These are phyloP conservation scores for Erynnis tages DNA, from an alignment of 2,888 invertebrate species.

Conservation along the genomic window DNA sequence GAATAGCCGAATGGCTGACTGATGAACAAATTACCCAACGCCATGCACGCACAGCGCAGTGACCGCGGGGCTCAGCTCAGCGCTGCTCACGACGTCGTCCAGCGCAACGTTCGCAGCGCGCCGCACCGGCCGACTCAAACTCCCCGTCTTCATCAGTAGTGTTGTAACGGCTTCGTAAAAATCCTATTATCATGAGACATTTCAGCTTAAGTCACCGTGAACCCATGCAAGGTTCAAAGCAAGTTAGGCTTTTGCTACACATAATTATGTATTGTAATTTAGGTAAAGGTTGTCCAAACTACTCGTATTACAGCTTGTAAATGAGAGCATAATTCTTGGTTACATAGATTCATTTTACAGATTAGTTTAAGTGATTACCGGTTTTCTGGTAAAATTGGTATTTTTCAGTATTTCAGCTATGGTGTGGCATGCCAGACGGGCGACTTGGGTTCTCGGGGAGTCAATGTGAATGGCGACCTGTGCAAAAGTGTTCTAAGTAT, in stretches of 20 bases:
- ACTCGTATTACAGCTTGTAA: too few species aligned
- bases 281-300: too few species aligned
- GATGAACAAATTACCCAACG: conserved; percentile 46
- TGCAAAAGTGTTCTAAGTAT: too few species aligned
- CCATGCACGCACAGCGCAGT: conserved; percentile 75
- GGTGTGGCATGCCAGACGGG: conserved; percentile 58
- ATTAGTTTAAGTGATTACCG: conserved; percentile 49
- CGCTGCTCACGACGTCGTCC: conserved; percentile 84
- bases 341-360: too few species aligned
- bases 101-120: conserved; percentile 88
- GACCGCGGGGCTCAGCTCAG: conserved; percentile 80
- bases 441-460: conserved; percentile 67
- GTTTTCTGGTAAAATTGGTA: conserved; percentile 73
- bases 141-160: conserved; percentile 86
- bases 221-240: too few species aligned
- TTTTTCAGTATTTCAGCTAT: conserved; percentile 60
- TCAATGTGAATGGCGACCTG: conserved; percentile 62
- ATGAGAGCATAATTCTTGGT: too few species aligned
- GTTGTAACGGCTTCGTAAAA: conserved; percentile 85
- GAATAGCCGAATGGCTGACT: too few species aligned
- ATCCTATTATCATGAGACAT: conserved; percentile 79
- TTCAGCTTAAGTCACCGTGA: too few species aligned
- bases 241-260: too few species aligned
- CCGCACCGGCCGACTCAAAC: conserved; percentile 87
- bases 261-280: too few species aligned